Evolutionary conservation across 1,140 invertebrate species (phyloP).

Genomic region (Pseudomyrmex gracilis): DNA sequence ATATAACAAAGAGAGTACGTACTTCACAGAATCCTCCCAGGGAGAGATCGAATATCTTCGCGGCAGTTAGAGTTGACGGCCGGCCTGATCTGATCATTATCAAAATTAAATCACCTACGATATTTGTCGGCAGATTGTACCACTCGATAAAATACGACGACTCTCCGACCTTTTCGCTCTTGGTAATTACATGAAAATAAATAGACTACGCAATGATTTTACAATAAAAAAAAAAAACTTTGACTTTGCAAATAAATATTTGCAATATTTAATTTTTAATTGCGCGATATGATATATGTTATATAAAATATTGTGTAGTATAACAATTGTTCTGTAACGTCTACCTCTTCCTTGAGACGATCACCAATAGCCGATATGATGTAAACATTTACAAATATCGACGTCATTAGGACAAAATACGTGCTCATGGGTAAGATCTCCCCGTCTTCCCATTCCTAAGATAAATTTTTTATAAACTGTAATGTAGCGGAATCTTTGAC

Average conservation of each 20-base stretch:
- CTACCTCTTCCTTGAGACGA: conserved; percentile 78
- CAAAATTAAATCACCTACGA: conserved; percentile 67
- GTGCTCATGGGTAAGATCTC: conserved; percentile 75
- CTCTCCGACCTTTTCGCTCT: conserved; percentile 75
- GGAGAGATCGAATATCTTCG: conserved; percentile 77
- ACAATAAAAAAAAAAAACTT: not conserved
- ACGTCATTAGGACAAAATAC: conserved; percentile 77
- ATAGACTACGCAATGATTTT: not conserved
- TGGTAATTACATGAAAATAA: not conserved
- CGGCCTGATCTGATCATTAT: conserved; percentile 73
- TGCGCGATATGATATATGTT: not conserved
- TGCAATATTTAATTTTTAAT: not conserved
- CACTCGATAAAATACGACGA: conserved; percentile 72
- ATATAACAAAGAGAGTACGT: not conserved
- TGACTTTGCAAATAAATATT: not conserved
- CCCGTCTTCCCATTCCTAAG: conserved; percentile 79
- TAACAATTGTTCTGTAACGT: not conserved
- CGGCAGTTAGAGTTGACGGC: conserved; percentile 73
- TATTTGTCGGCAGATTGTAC: conserved; percentile 73
- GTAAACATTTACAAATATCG: conserved; percentile 78
- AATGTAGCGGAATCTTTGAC: not conserved
- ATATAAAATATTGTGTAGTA: not conserved
- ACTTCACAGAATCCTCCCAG: conserved; percentile 77
- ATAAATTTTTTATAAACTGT: not conserved
- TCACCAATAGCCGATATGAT: conserved; percentile 80